Base-by-base conservation (phyloP, 2,888 invertebrate species). In the Linyphia triangularis region DNA sequence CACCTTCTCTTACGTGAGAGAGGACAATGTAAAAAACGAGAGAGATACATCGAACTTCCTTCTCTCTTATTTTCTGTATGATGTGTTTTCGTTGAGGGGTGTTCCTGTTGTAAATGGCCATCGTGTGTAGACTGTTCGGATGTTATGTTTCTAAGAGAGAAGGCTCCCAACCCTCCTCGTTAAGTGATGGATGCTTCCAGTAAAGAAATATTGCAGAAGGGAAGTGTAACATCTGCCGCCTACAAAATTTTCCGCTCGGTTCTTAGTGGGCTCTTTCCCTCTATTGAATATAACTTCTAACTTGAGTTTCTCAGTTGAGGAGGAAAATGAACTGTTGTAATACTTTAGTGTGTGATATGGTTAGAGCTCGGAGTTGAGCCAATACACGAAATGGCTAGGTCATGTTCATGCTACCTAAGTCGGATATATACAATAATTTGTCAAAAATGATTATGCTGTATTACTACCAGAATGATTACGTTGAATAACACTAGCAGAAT, bases 121-220 rank as follows among this genome's bases (percentile, higher is more conserved):
- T 28, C 33, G 24, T n/a, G 24, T 16, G 70, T 16, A 43, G 69
- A 40, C 24, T 63, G 24, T n/a, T 16, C 16, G 43, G 43, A 26
- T 24, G 33, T 19, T 69, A 33, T 33, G 33, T 33, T 33, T 33
- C 33, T 37, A 7, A 43, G 33, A 40, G 28, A 70, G 70, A 26
- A n/a, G 5, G 13, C 5, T 4, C n/a, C 40, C 22, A 7, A 1
- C 43, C 43, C 43, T 9, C 10, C 7, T 9, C 28, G 43, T 43
- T 43, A 24, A 24, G 77, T 65, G 77, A 77, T 77, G 33, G 77
- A 77, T 77, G 40, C 33, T 73, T 26, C 63, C 33, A 6, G 63
- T 37, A 75, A 77, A 77, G 63, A 57, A 59, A 57, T 24, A 22
- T 43, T 33, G 30, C 67, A 16, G 30, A 9, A 6, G 59, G n/a